Base-by-base conservation (phyloP, 2,888 invertebrate species). In the Himalopsyche anomala region DNA sequence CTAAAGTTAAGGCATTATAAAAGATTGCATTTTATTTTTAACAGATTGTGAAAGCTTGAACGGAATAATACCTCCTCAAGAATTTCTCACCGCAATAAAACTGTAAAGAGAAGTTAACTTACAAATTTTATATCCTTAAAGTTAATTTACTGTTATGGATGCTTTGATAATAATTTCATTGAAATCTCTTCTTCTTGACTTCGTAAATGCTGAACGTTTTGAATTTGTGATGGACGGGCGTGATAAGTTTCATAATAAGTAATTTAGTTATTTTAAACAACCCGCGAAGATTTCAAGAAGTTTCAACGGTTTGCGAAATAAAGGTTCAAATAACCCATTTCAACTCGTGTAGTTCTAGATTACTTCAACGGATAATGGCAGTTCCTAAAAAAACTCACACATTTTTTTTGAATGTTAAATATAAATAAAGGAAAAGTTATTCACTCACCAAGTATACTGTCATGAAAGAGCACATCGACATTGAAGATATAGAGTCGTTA, bases 11-110 rank as follows among this genome's bases (percentile, higher is more conserved):
- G 2, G 40, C 6, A 40, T 45, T 11, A 56, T 5, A 11, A 28
- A 28, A 69, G 12, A 74, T 38, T 38, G 38, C 19, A 74, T 80
- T 54, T 80, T 80, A 80, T 79, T 36, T 42, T 28, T 40, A 40
- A 62, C 80, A 54, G 80, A 51, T 74, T 55, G 80, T 51, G 80
- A 51, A 51, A 83, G 51, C 86, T 84, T 86, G 81, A 86, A 62
- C 79, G 81, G 51, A 81, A 84, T 84, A 81, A 81, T 84, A 84
- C 15, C 8, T 15, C 15, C 74, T 83, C 85, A 83, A 86, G 86
- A 84, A 83, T 85, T 87, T 83, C 87, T 86, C 74, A 36, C 74
- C 45, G 82, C 79, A 87, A 87, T 87, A 87, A 87, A 87, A 86
- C 86, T 84, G 87, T 85, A 51, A 45, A n/a, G 86, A 40, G 83